phyloP scores from a whole-genome alignment of 1,140 invertebrate genomes.

The Sycobia sp. region DNA sequence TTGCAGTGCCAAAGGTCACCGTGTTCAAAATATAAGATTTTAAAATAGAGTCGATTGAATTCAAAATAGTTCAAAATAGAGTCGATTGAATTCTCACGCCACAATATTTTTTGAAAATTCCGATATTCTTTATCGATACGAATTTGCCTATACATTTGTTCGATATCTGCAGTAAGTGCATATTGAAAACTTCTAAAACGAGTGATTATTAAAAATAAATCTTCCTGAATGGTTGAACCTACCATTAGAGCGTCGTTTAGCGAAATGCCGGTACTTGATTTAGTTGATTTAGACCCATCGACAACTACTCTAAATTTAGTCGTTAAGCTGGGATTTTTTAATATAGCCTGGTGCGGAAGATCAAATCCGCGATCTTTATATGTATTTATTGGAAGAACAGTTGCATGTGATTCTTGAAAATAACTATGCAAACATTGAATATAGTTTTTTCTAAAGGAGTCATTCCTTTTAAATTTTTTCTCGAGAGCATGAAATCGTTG shows the following conservation, averaged over 20 bases:
- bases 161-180: conserved; percentile 53
- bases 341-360: conserved; percentile 56
- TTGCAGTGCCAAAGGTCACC: conserved; percentile 41
- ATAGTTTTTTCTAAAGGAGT: neutral
- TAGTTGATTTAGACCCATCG: conserved; percentile 37
- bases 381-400: neutral
- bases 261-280: neutral
- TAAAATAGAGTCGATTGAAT: too few relatives aligned
- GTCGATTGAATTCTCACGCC: too few relatives aligned
- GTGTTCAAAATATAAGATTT: conserved; percentile 36
- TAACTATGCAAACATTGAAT: neutral
- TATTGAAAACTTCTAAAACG: conserved; percentile 42
- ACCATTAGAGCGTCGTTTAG: conserved; percentile 40
- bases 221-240: conserved; percentile 31
- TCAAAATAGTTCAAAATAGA: too few relatives aligned
- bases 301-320: conserved; percentile 52
- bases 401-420: neutral
- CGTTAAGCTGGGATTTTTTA: conserved; percentile 42
- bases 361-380: conserved; percentile 35
- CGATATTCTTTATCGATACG: conserved; percentile 41
- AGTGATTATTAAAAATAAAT: conserved; percentile 13
- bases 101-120: conserved; percentile 33
- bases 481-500: neutral
- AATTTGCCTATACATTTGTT: conserved; percentile 55
- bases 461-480: neutral